Evolutionary conservation across 2,888 invertebrate genomes (phyloP).

Genomic region (Tricholauxania praeusta): DNA sequence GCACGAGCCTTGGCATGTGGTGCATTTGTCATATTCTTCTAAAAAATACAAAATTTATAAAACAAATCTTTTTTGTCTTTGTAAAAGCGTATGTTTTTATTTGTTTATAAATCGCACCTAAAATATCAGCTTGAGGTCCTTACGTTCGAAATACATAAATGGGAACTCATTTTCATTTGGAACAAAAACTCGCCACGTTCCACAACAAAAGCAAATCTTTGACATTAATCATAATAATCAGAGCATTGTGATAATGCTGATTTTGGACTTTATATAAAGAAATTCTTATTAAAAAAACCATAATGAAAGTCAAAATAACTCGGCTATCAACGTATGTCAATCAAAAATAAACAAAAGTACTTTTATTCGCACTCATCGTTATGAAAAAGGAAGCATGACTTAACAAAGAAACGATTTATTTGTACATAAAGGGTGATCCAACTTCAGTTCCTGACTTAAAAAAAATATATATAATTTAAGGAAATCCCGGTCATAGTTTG

Average conservation of each 20-base stretch:
- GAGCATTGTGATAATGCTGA: not conserved
- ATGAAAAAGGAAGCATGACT: too few species aligned
- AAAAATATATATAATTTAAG: too few species aligned
- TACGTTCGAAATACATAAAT: not conserved
- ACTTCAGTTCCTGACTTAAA: too few species aligned
- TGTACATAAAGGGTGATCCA: too few species aligned
- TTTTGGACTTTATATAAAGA: not conserved
- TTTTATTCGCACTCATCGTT: slow-evolving; percentile 23
- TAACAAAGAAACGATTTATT: too few species aligned
- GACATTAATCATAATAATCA: slow-evolving; percentile 16
- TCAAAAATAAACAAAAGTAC: slow-evolving; percentile 33
- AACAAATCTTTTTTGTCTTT: not conserved
- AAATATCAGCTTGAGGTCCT: not conserved
- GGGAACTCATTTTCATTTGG: not conserved
- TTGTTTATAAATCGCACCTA: slow-evolving; percentile 19
- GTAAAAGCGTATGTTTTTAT: slow-evolving; percentile 28
- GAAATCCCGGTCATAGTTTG: too few species aligned
- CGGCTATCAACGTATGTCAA: slow-evolving; percentile 38
- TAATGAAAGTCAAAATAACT: slow-evolving; percentile 33
- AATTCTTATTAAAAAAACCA: slow-evolving; percentile 16
- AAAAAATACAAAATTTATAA: not conserved
- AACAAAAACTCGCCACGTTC: slow-evolving; percentile 36
- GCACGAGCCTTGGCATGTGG: slow-evolving; percentile 8
- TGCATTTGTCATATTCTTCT: slow-evolving; percentile 24
- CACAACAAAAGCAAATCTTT: slow-evolving; percentile 19